Percentiles rank a stretch among this genome's conserved stretches.
Evolutionary conservation across 35 echinoderm and acorn worm genomes (phyloP).

Genomic region (Anneissia japonica): DNA sequence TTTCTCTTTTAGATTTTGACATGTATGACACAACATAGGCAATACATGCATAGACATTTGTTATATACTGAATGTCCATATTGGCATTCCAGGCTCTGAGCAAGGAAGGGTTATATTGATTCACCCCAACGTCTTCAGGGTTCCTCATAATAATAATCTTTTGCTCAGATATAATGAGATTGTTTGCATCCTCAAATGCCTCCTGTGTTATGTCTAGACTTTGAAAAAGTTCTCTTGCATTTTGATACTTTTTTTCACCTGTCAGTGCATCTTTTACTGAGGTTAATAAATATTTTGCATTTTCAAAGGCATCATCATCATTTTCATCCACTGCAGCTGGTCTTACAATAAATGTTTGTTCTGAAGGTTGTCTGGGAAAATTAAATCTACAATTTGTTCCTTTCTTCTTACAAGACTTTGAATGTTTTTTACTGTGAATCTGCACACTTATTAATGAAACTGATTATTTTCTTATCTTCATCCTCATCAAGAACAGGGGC

Average conservation of each 20-base stretch:
- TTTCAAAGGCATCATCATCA: neutral
- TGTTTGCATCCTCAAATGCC: slow-evolving; percentile 37
- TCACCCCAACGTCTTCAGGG: slow-evolving; percentile 15
- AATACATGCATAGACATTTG: slow-evolving; percentile 48
- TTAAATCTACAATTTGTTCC: slow-evolving; percentile 31
- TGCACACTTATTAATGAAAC: slow-evolving; percentile 61
- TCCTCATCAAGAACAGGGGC: slow-evolving; percentile 21
- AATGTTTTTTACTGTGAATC: slow-evolving; percentile 53
- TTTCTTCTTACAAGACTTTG: slow-evolving; percentile 37
- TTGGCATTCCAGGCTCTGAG: slow-evolving; percentile 51
- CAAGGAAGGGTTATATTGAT: slow-evolving; percentile 14
- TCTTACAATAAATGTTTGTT: slow-evolving; percentile 51
- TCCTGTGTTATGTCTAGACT: slow-evolving; percentile 31
- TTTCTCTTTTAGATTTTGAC: too few relatives aligned
- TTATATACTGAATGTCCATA: slow-evolving; percentile 65
- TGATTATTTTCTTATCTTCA: slow-evolving; percentile 20
- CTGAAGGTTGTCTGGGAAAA: slow-evolving; percentile 48
- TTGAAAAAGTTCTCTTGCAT: neutral
- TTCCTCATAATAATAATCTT: slow-evolving; percentile 22
- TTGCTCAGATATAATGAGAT: slow-evolving; percentile 10
- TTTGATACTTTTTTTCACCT: neutral
- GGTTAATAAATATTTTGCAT: slow-evolving; percentile 17
- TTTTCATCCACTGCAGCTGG: neutral
- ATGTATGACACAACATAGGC: neutral
- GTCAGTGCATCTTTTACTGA: neutral